Conservation (phyloP, 2,797 vertebrate genomes). For the Sebastes cheni region DNA sequence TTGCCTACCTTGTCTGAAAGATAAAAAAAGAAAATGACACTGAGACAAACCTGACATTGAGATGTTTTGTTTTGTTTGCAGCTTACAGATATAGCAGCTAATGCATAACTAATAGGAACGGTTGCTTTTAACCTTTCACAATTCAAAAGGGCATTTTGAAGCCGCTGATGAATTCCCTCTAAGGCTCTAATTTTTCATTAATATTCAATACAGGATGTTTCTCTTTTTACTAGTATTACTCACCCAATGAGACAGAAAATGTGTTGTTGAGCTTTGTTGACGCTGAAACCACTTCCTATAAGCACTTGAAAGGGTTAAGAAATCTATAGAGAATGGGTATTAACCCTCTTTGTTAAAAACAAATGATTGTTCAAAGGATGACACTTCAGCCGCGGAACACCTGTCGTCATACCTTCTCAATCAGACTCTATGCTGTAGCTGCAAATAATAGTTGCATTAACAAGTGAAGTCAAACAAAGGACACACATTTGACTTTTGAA, state of each 20-base stretch:
- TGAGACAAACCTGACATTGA: constrained; percentile 5
- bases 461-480: neutral
- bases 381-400: neutral
- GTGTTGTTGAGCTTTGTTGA: neutral
- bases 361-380: neutral
- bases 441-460: neutral
- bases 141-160: neutral
- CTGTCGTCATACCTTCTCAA: neutral
- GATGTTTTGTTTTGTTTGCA: neutral
- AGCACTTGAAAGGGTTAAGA: neutral
- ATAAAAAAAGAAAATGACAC: neutral
- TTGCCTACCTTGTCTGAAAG: neutral
- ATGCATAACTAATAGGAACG: neutral
- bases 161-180: neutral
- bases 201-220: neutral
- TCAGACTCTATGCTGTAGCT: neutral
- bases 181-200: neutral
- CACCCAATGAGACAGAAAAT: neutral
- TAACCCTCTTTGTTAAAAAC: neutral
- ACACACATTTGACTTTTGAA: neutral
- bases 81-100: neutral
- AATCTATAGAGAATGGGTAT: neutral
- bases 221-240: neutral
- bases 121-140: neutral
- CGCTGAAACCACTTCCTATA: neutral